Base-by-base conservation (phyloP, 2,888 invertebrate genomes). In the Chrysolina americana region DNA sequence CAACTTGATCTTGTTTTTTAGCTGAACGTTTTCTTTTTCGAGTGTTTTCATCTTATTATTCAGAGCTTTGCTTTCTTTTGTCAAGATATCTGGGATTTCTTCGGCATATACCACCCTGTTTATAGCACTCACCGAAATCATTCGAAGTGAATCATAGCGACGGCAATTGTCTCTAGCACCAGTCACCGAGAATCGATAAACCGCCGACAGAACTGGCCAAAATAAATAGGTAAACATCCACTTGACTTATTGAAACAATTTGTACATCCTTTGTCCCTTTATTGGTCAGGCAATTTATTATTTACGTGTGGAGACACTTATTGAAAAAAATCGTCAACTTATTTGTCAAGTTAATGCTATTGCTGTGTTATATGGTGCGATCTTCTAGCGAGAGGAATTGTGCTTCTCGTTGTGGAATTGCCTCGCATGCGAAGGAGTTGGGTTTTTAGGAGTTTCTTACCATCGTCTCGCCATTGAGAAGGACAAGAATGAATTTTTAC, bases 161-260 rank as follows among this genome's bases (percentile, higher is more conserved):
- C 15, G n/a, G 17, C 28, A 59, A 59, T 28, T 59, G 59, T 59
- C 5, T 19, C 1, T 15, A 15, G n/a, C 28, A n/a, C 13, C 59
- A 59, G 28, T 9, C 8, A 8, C 15, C n/a, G 28, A 13, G n/a
- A 36, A 59, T 59, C 59, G 59, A 59, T 59, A 21, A 47, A 59
- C 15, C 74, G 41, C 9, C 59, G 75, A 72, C 71, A 69, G 71
- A 68, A 69, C 50, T 65, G 62, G 68, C 59, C 71, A 69, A 70
- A 76, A 76, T 73, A 76, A 76, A 76, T 76, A 73, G 73, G 76
- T 76, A 73, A 76, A 73, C 73, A 76, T 70, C 71, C 56, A 48
- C 71, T 71, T 73, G 76, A 76, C 70, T 76, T 73, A 73, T 76
- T 68, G 76, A 65, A 68, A 70, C 76, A 72, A 73, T 76, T 73